Evolutionary conservation across 2,113 vertebrate species (phyloP), one percentile per base, ranked within the genome.

Genomic region (Syngnathus typhle): DNA sequence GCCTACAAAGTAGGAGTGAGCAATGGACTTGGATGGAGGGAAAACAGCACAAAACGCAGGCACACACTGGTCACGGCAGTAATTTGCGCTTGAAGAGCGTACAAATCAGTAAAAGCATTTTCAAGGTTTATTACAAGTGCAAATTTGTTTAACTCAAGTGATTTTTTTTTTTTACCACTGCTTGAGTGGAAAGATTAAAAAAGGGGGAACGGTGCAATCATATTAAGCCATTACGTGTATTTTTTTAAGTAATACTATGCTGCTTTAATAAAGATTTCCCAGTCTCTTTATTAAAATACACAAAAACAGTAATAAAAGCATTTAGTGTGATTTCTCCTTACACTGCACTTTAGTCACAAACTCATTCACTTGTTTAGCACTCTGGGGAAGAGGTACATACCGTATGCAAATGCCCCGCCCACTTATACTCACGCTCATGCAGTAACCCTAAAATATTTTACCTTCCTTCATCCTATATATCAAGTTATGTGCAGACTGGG

Each of bases 1-100:
- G 84, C 75, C 60, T 74, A 70, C 71, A 75, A 76, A 85, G 83
- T 67, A 60, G 71, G 74, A 74, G 67, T 56, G 54, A 56, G 41
- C 59, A 75, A 80, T 73, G 72, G 65, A 62, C 73, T 77, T 55
- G 60, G 51, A 60, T 3, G 43, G 38, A 32, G 38, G 16, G 12
- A 52, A 2, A n/a, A n/a, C 21, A 21, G 39, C 21, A 62, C 12
- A 68, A 67, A 68, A 63, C 49, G 58, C 36, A 32, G 41, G 15
- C 44, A 69, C 44, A 69, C 7, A 12, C 49, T 59, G 80, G 69
- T 73, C 71, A 72, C 77, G 59, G 64, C 60, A 75, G 70, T 62
- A 65, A 46, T 71, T 63, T 72, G 52, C 44, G 60, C 47, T 55
- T 60, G 7, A 49, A 68, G 56, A 21, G 55, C 60, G 9, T 11